Evolutionary conservation across 2,888 invertebrate species (phyloP).

Genomic region (Drosophila siamana): DNA sequence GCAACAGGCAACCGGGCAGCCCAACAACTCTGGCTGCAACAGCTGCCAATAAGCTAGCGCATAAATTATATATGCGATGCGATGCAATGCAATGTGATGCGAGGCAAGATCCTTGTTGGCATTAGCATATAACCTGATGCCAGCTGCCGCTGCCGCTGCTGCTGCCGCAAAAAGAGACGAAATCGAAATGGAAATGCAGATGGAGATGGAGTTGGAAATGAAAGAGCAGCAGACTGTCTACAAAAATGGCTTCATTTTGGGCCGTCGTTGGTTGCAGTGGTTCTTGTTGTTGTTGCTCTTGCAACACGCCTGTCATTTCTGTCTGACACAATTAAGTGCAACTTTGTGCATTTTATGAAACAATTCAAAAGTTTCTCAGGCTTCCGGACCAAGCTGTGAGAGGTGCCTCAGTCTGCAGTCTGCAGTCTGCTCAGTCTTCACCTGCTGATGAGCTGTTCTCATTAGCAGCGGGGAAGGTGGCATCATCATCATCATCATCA

Average conservation of each 20-base stretch:
- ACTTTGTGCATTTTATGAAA: constrained; percentile 77
- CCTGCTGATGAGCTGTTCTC: constrained; percentile 56
- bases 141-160: constrained; percentile 30
- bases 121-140: constrained; percentile 78
- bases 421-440: not conserved
- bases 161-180: constrained; percentile 4
- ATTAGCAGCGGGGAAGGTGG: constrained; percentile 56
- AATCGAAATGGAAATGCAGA: constrained; percentile 30
- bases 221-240: constrained; percentile 12
- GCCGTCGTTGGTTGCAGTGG: not conserved
- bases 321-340: constrained; percentile 77
- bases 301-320: constrained; percentile 50
- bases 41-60: constrained; percentile 79
- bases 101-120: constrained; percentile 62
- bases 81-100: constrained; percentile 60
- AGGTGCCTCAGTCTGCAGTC: not conserved
- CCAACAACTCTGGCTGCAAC: constrained; percentile 22
- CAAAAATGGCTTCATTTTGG: constrained; percentile 72
- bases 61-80: constrained; percentile 74
- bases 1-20: constrained; percentile 30
- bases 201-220: constrained; percentile 28
- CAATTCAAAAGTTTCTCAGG: constrained; percentile 79
- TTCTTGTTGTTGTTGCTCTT: not conserved
- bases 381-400: constrained; percentile 48
- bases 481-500: constrained; percentile 45